Evolutionary conservation across 1,140 invertebrate species (phyloP).

Genomic region (Coptotermes formosanus): DNA sequence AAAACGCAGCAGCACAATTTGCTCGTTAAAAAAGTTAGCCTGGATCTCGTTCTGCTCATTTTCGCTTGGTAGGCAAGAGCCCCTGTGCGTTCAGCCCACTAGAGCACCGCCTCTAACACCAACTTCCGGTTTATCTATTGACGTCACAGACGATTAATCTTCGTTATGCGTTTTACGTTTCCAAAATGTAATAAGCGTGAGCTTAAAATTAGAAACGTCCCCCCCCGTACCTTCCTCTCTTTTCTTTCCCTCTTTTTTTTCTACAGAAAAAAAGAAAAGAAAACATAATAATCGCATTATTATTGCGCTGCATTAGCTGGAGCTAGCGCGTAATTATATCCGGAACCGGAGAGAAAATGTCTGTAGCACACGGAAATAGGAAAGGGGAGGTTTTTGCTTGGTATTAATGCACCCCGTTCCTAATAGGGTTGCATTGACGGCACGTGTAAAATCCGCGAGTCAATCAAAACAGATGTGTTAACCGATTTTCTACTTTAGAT

Average conservation of each 20-base stretch:
- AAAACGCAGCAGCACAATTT: slow-evolving; percentile 34
- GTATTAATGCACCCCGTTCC: background rate
- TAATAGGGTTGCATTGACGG: background rate
- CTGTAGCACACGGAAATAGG: background rate
- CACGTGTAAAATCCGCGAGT: too few species aligned
- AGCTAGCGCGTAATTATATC: background rate
- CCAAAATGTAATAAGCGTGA: slow-evolving; percentile 30
- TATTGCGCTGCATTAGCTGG: background rate
- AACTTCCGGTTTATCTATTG: slow-evolving; percentile 26
- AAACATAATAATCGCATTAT: background rate
- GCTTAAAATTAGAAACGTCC: slow-evolving; percentile 25
- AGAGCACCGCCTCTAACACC: slow-evolving; percentile 10
- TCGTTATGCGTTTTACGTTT: slow-evolving; percentile 26
- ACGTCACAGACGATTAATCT: slow-evolving; percentile 32
- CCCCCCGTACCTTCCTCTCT: background rate
- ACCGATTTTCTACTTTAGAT: too few species aligned
- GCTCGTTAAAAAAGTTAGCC: slow-evolving; percentile 33
- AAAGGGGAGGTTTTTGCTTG: background rate
- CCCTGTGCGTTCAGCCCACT: background rate
- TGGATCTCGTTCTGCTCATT: slow-evolving; percentile 14
- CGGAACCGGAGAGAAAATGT: background rate
- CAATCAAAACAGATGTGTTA: too few species aligned
- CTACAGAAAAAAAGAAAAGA: background rate
- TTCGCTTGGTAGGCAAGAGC: background rate
- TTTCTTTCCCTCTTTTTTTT: background rate